These are phyloP conservation scores for Aselliscus stoliczkanus DNA, from an alignment of 2,797 vertebrate species.

Conservation along the genomic window DNA sequence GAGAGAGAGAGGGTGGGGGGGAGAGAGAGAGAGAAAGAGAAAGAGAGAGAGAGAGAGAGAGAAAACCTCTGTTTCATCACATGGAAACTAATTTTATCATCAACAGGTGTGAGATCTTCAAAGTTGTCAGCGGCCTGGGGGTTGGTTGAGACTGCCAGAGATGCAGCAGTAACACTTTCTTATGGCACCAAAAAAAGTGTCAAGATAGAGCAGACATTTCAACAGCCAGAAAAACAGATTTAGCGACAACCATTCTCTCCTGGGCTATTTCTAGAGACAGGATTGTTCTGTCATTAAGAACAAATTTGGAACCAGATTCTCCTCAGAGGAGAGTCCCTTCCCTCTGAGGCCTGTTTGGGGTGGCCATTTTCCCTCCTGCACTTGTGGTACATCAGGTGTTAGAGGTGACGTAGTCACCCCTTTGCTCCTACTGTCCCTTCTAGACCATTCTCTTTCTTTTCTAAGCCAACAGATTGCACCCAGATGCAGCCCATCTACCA, in stretches of 20 bases:
- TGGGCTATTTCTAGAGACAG: conserved; percentile 22
- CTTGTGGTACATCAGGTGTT: neutral
- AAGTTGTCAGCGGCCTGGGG: conserved; percentile 40
- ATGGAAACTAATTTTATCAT: conserved; percentile 67
- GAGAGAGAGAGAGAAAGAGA: neutral
- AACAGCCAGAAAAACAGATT: conserved; percentile 56
- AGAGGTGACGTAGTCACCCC: neutral
- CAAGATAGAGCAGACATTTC: conserved; percentile 46
- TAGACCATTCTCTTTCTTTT: neutral
- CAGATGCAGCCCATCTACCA: neutral
- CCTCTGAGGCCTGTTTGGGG: neutral
- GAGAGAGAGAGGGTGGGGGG: neutral
- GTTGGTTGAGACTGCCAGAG: conserved; percentile 70
- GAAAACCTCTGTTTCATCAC: neutral
- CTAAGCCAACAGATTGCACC: neutral
- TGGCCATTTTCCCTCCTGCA: neutral
- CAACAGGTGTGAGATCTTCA: conserved; percentile 57
- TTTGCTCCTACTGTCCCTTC: neutral
- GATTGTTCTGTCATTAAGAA: conserved; percentile 1
- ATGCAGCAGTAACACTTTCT: conserved; percentile 55
- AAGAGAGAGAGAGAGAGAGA: no score
- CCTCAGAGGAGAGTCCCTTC: neutral
- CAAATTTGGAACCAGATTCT: neutral
- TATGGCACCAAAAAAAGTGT: conserved; percentile 44
- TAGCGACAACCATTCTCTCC: conserved; percentile 46